A percentile compares a stretch with the other conserved stretches of the same genome.
Conservation (phyloP, 2,113 vertebrate genomes). For the Oryzias celebensis region DNA sequence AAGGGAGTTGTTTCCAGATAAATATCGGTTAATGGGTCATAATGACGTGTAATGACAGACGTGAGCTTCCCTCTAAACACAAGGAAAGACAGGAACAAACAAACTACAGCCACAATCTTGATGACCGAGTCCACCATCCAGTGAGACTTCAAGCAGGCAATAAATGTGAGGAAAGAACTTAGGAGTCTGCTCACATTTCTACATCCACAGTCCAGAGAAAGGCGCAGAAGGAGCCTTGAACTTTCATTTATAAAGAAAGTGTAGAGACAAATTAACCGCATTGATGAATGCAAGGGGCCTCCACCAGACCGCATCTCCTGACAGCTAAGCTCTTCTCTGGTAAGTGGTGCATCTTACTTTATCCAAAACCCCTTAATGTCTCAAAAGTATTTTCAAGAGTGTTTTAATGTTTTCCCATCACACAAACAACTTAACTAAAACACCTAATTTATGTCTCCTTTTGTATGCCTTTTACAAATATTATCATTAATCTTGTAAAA, state of each 20-base stretch:
- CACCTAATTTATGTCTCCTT: too few species aligned
- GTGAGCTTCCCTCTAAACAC: conserved; percentile 71
- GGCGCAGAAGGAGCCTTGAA: conserved; percentile 6
- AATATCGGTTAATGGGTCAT: conserved; percentile 80
- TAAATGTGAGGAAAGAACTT: conserved; percentile 35
- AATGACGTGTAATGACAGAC: conserved; percentile 82
- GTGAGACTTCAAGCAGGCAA: conserved; percentile 54
- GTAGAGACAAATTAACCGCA: background rate
- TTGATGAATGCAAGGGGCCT: conserved; percentile 7
- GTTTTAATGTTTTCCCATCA: too few species aligned
- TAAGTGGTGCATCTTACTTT: conserved; percentile 13
- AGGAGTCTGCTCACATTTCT: conserved; percentile 35
- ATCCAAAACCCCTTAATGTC: too few species aligned
- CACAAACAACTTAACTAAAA: too few species aligned
- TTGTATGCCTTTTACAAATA: too few species aligned
- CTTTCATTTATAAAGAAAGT: conserved; percentile 1
- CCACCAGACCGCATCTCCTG: background rate
- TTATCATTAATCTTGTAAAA: background rate
- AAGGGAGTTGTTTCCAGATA: conserved; percentile 78
- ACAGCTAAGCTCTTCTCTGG: conserved; percentile 21
- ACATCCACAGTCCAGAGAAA: conserved; percentile 17
- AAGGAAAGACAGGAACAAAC: conserved; percentile 73
- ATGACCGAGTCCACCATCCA: conserved; percentile 53
- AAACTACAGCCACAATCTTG: conserved; percentile 66
- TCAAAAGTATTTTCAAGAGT: too few species aligned